Conservation (phyloP, 2,797 vertebrate genomes). For the Nyctibius grandis region DNA sequence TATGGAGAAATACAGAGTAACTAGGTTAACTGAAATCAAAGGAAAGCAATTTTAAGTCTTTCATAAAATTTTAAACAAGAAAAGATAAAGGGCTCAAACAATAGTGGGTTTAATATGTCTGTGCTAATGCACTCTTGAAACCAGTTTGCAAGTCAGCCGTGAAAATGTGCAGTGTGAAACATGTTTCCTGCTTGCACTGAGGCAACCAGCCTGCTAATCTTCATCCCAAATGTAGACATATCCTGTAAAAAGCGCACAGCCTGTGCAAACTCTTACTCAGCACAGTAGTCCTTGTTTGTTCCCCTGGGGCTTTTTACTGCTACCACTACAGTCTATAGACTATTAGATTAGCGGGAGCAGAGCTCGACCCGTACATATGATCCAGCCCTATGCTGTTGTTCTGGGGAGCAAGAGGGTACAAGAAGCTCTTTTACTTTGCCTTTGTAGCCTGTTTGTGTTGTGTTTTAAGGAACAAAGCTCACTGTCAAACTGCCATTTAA, state of each 20-base stretch:
- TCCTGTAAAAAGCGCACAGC: not conserved
- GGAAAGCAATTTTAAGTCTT: not conserved
- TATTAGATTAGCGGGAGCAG: not conserved
- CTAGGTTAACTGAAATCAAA: not conserved
- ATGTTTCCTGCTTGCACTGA: not conserved
- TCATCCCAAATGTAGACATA: not conserved
- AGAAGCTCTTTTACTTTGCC: not conserved
- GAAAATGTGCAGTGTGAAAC: not conserved
- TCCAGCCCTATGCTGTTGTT: not conserved
- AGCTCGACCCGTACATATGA: not conserved
- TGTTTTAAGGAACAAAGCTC: not conserved
- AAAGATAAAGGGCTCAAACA: conserved; percentile 2
- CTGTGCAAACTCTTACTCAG: not conserved
- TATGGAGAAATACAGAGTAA: not conserved
- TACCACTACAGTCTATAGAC: not conserved
- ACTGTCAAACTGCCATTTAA: not conserved
- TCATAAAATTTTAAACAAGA: not conserved
- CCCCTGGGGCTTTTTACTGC: not conserved
- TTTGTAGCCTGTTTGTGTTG: not conserved
- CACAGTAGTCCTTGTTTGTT: not conserved
- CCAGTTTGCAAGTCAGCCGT: not conserved
- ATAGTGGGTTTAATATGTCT: not conserved
- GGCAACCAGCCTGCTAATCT: not conserved
- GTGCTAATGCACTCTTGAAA: not conserved
- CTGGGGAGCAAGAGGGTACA: not conserved